A percentile compares a stretch with the other conserved stretches of the same genome.
Conservation (phyloP, 1,140 invertebrate species). For the Eciton burchellii region DNA sequence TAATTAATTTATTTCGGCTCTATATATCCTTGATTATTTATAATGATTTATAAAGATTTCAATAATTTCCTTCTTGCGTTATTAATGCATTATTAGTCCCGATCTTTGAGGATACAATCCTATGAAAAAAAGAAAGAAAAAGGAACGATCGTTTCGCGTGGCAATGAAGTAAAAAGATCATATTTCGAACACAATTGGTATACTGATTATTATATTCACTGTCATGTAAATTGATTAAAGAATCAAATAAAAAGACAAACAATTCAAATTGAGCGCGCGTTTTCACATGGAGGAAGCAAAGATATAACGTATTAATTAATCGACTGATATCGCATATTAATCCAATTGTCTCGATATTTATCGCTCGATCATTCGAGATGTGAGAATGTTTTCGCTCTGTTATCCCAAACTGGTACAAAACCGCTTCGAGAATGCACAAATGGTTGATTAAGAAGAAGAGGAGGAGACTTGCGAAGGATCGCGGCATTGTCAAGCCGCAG, state of each 20-base stretch:
- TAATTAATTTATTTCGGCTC: slow-evolving; percentile 26
- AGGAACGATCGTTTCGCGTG: neutral
- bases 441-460: neutral
- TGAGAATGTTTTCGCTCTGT: neutral
- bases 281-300: neutral
- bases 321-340: neutral
- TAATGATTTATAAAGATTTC: neutral
- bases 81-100: neutral
- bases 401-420: neutral
- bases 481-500: slow-evolving; percentile 35
- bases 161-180: neutral
- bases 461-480: slow-evolving; percentile 49
- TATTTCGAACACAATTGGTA: neutral
- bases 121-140: neutral
- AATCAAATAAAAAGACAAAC: neutral
- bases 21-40: neutral
- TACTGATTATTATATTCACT: neutral
- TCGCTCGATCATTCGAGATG: neutral
- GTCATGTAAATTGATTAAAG: neutral
- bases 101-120: neutral
- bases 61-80: neutral
- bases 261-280: neutral
- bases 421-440: slow-evolving; percentile 32
- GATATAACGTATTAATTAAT: neutral
- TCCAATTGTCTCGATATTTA: neutral